These are phyloP conservation scores for Tolmerus cingulatus DNA, from an alignment of 2,888 invertebrate genomes.

Conservation along the genomic window DNA sequence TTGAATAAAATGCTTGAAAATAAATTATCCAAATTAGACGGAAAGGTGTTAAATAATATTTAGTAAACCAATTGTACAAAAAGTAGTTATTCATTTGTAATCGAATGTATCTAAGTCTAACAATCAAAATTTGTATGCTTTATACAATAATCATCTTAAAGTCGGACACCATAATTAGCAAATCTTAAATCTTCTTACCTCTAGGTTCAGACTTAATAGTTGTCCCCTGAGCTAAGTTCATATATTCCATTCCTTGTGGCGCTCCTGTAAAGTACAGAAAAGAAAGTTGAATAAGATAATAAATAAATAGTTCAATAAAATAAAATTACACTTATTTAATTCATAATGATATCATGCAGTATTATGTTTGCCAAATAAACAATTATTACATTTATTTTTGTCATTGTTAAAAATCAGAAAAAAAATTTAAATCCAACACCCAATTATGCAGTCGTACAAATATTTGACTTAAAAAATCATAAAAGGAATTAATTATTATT, in stretches of 20 bases:
- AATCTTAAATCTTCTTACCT: conserved; percentile 52
- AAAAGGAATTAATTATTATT: not conserved
- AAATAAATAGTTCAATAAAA: not conserved
- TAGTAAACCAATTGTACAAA: too few relatives aligned
- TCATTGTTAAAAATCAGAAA: not conserved
- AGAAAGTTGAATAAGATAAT: not conserved
- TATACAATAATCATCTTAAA: not conserved
- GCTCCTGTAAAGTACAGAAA: conserved; percentile 43
- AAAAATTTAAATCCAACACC: not conserved
- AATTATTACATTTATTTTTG: not conserved
- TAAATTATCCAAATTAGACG: too few relatives aligned
- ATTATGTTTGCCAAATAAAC: not conserved
- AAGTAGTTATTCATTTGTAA: not conserved
- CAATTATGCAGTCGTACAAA: not conserved
- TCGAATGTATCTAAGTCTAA: not conserved
- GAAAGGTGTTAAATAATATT: too few relatives aligned
- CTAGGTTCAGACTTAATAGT: conserved; percentile 62
- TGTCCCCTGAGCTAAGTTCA: conserved; percentile 58
- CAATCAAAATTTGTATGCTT: not conserved
- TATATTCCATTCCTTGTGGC: conserved; percentile 53
- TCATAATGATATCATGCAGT: not conserved
- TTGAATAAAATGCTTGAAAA: too few relatives aligned
- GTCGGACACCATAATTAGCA: not conserved
- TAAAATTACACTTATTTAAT: not conserved
- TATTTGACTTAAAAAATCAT: not conserved